Conservation (phyloP, 2,113 vertebrate genomes). For the Tragelaphus strepsiceros region DNA sequence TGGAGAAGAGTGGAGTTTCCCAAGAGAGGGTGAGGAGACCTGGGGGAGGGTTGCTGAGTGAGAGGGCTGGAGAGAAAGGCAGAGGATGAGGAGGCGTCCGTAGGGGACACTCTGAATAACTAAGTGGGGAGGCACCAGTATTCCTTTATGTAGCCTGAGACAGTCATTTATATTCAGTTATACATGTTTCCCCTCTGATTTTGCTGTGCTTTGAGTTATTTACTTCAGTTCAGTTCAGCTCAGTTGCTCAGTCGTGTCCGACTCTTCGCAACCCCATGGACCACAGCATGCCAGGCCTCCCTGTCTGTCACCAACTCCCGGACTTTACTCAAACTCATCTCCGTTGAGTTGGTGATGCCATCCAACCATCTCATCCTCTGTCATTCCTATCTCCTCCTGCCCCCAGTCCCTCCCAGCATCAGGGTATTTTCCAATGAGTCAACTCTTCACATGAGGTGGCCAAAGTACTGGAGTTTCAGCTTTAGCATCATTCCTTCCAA, state of each 20-base stretch:
- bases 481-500: not conserved
- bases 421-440: not conserved
- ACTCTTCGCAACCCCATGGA: not conserved
- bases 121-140: not conserved
- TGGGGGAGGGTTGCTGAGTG: not conserved
- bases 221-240: not conserved
- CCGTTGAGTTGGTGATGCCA: not conserved
- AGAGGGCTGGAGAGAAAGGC: not conserved
- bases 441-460: not conserved
- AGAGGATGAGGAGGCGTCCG: rapidly evolving
- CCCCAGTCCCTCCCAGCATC: not conserved
- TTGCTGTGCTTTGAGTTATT: not conserved
- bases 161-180: not conserved
- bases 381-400: rapidly evolving
- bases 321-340: not conserved
- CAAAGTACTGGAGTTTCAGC: not conserved
- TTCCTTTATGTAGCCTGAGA: not conserved
- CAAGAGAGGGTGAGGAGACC: not conserved
- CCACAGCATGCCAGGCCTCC: not conserved
- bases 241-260: rapidly evolving
- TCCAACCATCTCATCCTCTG: not conserved
- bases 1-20: not conserved
- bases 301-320: not conserved
- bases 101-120: not conserved
- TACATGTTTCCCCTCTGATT: not conserved